phyloP scores from a whole-genome alignment of 2,113 vertebrate species.

The Promerops cafer region DNA sequence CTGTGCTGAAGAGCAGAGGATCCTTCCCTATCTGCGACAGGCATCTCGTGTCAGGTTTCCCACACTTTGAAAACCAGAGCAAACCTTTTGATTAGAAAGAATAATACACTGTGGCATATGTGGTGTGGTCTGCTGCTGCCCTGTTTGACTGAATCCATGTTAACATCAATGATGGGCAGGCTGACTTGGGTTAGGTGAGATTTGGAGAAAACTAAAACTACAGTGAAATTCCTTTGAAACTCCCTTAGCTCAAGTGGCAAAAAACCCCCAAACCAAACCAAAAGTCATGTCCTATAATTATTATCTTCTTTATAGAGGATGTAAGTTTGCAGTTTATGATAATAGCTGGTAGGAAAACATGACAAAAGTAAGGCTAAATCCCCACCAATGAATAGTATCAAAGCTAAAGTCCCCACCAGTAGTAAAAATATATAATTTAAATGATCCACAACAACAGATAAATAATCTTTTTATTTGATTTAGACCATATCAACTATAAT shows the following conservation, averaged over 20 bases:
- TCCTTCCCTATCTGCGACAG: conserved; percentile 44
- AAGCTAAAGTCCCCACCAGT: neutral
- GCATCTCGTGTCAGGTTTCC: conserved; percentile 64
- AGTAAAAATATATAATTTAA: neutral
- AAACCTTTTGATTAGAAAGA: conserved; percentile 56
- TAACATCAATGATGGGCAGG: neutral
- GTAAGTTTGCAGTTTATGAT: neutral
- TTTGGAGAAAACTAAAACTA: neutral
- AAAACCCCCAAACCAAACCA: neutral
- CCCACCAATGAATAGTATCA: neutral
- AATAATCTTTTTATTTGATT: neutral
- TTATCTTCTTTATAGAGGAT: neutral
- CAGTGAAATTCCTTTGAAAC: neutral
- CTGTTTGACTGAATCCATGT: neutral
- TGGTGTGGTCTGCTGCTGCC: conserved; percentile 31
- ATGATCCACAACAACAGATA: neutral
- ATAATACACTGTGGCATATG: conserved; percentile 41
- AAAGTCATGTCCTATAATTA: neutral
- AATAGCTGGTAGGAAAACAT: neutral
- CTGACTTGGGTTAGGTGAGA: neutral
- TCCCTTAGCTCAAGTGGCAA: neutral
- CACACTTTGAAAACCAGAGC: conserved; percentile 58
- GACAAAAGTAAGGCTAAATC: neutral
- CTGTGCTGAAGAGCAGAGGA: neutral
- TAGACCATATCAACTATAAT: neutral